Conservation (phyloP, 2,113 vertebrate genomes). For the Talpa occidentalis region DNA sequence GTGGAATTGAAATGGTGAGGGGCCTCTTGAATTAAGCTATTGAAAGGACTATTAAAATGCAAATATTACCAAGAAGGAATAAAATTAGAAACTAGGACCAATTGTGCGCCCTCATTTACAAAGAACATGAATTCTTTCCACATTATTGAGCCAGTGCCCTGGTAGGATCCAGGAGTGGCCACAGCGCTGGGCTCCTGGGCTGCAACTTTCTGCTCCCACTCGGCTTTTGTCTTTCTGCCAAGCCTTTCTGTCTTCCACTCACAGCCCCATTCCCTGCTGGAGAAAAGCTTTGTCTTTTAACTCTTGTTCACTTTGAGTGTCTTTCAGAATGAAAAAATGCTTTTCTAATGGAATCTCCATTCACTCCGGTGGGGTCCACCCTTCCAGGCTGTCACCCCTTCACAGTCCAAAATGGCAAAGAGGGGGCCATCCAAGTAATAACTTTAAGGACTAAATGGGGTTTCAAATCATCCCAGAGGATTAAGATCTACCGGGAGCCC, state of each 20-base stretch:
- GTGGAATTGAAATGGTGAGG: background rate
- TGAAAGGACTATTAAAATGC: conserved; percentile 42
- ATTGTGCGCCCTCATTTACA: background rate
- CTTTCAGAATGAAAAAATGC: conserved; percentile 25
- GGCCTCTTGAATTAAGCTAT: background rate
- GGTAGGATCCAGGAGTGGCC: background rate
- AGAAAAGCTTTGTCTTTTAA: conserved; percentile 59
- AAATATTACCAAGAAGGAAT: conserved; percentile 40
- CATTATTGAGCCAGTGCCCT: background rate
- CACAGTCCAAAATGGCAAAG: background rate
- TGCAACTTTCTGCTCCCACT: background rate
- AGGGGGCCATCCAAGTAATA: conserved; percentile 43
- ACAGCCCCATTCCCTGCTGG: conserved; percentile 15
- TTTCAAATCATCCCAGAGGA: conserved; percentile 74
- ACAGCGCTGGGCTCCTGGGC: background rate
- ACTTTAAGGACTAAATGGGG: conserved; percentile 61
- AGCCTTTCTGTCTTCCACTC: background rate
- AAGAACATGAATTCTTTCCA: background rate
- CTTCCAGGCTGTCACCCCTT: conserved; percentile 37
- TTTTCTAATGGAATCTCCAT: conserved; percentile 48
- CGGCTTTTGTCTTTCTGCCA: conserved; percentile 44
- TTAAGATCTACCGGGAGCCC: conserved; percentile 51
- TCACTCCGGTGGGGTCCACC: conserved; percentile 50
- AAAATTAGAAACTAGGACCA: background rate
- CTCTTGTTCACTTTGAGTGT: background rate